Base-by-base conservation (phyloP, 1,140 invertebrate genomes). In the Drosophila mojavensis region DNA sequence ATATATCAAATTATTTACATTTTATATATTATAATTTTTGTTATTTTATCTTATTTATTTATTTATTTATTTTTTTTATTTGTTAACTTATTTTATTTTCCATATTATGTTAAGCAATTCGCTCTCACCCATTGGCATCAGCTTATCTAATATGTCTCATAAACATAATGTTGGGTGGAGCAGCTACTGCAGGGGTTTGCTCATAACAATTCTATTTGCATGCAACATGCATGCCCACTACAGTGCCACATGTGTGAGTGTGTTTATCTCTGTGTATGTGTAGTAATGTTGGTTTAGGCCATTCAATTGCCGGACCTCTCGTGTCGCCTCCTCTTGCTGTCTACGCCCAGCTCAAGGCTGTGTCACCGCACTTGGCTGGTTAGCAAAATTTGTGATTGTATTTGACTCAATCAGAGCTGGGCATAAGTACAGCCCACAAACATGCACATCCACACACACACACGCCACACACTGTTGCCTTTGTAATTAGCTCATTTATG, bases 401-500 rank as follows among this genome's bases (percentile, higher is more conserved):
- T 75, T 58, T 51, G 62, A 79, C 45, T 82, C 79, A 82, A 82
- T 86, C 82, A 88, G 63, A 77, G 51, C n/a, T 50, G 30, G 56
- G 17, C 36, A 43, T 59, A 60, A 41, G 58, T 39, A 50, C 51
- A 10, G 15, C 20, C 47, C 5, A 58, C 30, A 64, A 10, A 51
- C 65, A 59, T n/a, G 5, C 26, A 64, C 51, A 50, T 11, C 1
- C 33, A 60, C 15, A 53, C 45, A 43, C 51, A 54, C 39, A 17
- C 24, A 43, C 11, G 20, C 13, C 50, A 41, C 26, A 51, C 4
- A 3, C 20, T 20, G 5, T 11, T 24, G 33, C 15, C 28, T 62
- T 59, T 72, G 66, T 88, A 88, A 88, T 88, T 88, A 88, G 84
- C 73, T 78, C 84, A 80, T 84, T 84, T 89, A 84, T 84, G 78